A percentile compares a stretch with the other conserved stretches of the same genome.
phyloP scores from a whole-genome alignment of 53 echinoderm and acorn worm genomes.

The Luidia sarsii region DNA sequence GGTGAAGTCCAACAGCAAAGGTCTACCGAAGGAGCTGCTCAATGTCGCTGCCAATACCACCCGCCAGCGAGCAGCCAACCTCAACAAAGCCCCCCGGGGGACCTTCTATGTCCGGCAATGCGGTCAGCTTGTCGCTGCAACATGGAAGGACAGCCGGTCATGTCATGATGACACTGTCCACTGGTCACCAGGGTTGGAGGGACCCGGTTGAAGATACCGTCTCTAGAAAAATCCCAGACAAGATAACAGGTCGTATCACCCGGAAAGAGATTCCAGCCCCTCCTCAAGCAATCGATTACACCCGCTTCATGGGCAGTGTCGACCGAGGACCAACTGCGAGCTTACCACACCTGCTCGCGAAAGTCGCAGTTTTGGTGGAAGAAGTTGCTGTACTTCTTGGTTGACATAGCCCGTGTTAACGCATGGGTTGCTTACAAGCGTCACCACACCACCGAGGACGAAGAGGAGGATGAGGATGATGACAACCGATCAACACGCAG shows the following conservation, averaged over 20 bases:
- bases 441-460: slow-evolving; percentile 1
- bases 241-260: neutral
- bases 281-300: neutral
- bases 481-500: too few species aligned
- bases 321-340: neutral
- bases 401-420: neutral
- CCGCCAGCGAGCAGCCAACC: too few species aligned
- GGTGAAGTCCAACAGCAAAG: slow-evolving; percentile 7
- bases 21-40: slow-evolving; percentile 13
- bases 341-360: neutral
- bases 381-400: slow-evolving; percentile 6
- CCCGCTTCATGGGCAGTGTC: too few species aligned
- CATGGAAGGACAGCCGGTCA: slow-evolving; percentile 10
- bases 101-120: slow-evolving; percentile 48
- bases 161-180: slow-evolving; percentile 7
- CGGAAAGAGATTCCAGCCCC: neutral
- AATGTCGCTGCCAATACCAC: neutral
- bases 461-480: too few species aligned
- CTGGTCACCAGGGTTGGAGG: slow-evolving; percentile 16
- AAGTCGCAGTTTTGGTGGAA: slow-evolving; percentile 14
- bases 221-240: neutral
- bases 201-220: neutral
- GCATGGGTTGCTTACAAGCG: slow-evolving; percentile 6
- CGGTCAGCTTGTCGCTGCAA: neutral
- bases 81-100: too few species aligned